Base-by-base conservation (phyloP, 2,113 vertebrate species). In the Cyprinus carpio region DNA sequence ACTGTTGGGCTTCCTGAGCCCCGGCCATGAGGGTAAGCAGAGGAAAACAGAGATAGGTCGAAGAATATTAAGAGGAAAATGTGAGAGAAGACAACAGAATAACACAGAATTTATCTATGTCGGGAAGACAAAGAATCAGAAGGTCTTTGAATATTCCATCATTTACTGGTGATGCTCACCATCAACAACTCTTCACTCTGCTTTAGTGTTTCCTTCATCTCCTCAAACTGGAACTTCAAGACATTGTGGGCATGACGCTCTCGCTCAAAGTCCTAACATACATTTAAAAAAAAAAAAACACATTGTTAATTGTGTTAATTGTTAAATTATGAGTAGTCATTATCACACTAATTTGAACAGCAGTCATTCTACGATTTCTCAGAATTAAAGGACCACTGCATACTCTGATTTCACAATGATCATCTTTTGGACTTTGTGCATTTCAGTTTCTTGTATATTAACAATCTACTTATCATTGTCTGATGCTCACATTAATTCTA, bases 1-100 rank as follows among this genome's bases (percentile, higher is more conserved):
- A 95, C 87, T 96, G 95, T 11, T 94, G 94, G 87, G 97, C 96
- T 92, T 99, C 97, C 97, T 99, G 94, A 80, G 23, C 62, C 91
- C 87, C 46, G 6, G 72, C 80, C 78, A 34, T 49, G 69, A 90
- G 88, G 87, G 80, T 2, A 51, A 94, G 91, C 91, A 92, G 90
- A 87, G 82, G 15, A 87, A 83, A 78, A 76, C 43, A 56, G n/a
- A 9, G 82, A 92, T 16, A 64, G 37, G 40, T 25, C 43, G 40
- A 65, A 64, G 15, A 29, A 65, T 29, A 6, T 46, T 64, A 93
- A 94, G 76, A 85, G 74, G 87, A 87, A 84, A 84, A 86, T 82
- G 64, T 83, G 67, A 56, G 49, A 20, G 62, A 86, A 89, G n/a
- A 54, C 49, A 67, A 85, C 25, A 91, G 84, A 86, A 89, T 87